A percentile compares a stretch with the other conserved stretches of the same genome.
Conservation (phyloP, 1,140 invertebrate species). For the Diprion similis region DNA sequence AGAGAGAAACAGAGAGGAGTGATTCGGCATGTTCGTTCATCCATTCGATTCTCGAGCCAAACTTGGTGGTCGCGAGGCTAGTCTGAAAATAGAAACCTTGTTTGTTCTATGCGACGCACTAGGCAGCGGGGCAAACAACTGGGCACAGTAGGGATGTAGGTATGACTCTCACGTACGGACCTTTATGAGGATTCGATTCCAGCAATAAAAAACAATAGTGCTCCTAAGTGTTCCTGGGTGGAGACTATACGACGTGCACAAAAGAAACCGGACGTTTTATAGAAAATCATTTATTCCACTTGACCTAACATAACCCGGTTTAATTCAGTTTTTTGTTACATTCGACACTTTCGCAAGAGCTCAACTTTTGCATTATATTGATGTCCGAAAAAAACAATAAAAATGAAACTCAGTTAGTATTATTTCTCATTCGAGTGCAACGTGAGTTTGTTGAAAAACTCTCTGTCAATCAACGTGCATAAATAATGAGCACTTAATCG, state of each 20-base stretch:
- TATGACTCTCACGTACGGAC: conserved; percentile 7
- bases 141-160: neutral
- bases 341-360: too few relatives aligned
- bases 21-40: neutral
- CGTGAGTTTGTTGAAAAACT: neutral
- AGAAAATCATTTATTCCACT: neutral
- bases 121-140: neutral
- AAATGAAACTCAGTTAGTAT: too few relatives aligned
- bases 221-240: neutral
- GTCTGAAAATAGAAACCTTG: conserved; percentile 2
- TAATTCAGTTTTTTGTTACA: too few relatives aligned
- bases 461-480: neutral
- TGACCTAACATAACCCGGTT: neutral
- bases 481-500: neutral
- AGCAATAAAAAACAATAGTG: conserved; percentile 5
- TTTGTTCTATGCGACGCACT: conserved; percentile 5
- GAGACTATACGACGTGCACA: neutral
- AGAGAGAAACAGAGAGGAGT: too few relatives aligned
- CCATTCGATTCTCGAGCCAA: neutral
- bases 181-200: conserved; percentile 7
- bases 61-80: neutral
- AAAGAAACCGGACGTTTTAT: neutral
- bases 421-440: too few relatives aligned
- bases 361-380: too few relatives aligned
- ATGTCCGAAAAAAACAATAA: too few relatives aligned